Evolutionary conservation across 2,113 vertebrate genomes (phyloP), one percentile per base, ranked within the genome.

Genomic region (Chionis minor): DNA sequence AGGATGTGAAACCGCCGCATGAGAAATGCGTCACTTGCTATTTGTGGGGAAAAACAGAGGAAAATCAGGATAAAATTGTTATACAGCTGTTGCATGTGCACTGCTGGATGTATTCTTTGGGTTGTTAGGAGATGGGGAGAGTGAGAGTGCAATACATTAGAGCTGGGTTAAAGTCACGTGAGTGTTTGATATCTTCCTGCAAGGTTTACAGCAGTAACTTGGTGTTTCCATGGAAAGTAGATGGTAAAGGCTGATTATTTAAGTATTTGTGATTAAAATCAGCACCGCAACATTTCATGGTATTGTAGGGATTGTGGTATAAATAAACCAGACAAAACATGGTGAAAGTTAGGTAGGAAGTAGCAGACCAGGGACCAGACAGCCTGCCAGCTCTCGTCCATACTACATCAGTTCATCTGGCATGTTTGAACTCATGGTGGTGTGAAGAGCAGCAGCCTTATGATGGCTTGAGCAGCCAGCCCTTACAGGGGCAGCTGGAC

Each of bases 391-490:
- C 59, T 59, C 23, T 35, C 44, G 42, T 21, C 65, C 9, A 2
- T 0, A 0, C 8, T 28, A 22, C 24, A 3, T 47, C 3, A 17
- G 8, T 61, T 45, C 47, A 21, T 20, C n/a, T n/a, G 59, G 17
- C 6, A 0, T 0, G 3, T 45, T 79, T 1, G 3, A 45, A 27
- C 7, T 54, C 12, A 0, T 3, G 22, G 14, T 32, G 33, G 19
- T 14, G 23, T 26, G 38, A 61, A 21, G 24, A 78, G 21, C 44
- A 20, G 3, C 30, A 28, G 42, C 32, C 14, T 30, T 51, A 4
- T 9, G 24, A 21, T 35, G 7, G 54, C 61, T 42, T 16, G 20
- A 47, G 52, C 40, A 52, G 52, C n/a, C 28, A 14, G 47, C 49
- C 30, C 47, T 45, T 56, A 10, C 0, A 2, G 61, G n/a, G 61